Conservation (phyloP, 2,113 vertebrate species). For the Centropristis striata region DNA sequence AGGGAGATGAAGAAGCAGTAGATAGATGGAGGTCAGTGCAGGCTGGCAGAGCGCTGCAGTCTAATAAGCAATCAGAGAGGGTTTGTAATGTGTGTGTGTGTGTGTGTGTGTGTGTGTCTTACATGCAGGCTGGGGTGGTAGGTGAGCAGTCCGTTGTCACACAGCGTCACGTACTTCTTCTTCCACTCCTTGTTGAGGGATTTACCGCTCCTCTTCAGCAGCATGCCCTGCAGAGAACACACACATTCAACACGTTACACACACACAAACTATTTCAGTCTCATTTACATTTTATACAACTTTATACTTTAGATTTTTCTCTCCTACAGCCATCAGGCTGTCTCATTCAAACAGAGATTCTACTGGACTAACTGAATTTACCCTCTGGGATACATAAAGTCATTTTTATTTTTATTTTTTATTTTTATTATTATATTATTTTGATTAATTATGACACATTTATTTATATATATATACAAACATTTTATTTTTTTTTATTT, state of each 20-base stretch:
- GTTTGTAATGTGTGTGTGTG: constrained; percentile 14
- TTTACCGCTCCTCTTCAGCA: constrained; percentile 96
- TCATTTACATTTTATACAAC: too few species aligned
- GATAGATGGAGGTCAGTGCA: constrained; percentile 49
- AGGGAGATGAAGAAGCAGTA: constrained; percentile 28
- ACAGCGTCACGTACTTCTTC: constrained; percentile 97
- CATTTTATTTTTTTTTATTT: too few species aligned
- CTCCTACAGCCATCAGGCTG: too few species aligned
- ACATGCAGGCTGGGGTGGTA: constrained; percentile 98
- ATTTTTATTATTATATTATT: too few species aligned
- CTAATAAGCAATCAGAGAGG: constrained; percentile 55
- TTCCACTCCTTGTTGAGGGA: constrained; percentile 99
- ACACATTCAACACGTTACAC: neutral
- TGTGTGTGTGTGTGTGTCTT: constrained; percentile 77
- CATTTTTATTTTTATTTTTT: too few species aligned
- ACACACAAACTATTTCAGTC: too few species aligned
- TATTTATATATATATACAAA: too few species aligned
- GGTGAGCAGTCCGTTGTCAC: constrained; percentile 95
- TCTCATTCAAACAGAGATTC: too few species aligned
- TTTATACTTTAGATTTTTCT: too few species aligned
- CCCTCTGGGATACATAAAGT: too few species aligned
- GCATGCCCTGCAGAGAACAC: constrained; percentile 89
- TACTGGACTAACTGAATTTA: too few species aligned
- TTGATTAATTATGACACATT: too few species aligned
- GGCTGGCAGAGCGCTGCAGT: constrained; percentile 45